Percentiles rank a stretch among this genome's conserved stretches.
Conservation (phyloP, 2,888 invertebrate genomes). For the Catonia carolina region DNA sequence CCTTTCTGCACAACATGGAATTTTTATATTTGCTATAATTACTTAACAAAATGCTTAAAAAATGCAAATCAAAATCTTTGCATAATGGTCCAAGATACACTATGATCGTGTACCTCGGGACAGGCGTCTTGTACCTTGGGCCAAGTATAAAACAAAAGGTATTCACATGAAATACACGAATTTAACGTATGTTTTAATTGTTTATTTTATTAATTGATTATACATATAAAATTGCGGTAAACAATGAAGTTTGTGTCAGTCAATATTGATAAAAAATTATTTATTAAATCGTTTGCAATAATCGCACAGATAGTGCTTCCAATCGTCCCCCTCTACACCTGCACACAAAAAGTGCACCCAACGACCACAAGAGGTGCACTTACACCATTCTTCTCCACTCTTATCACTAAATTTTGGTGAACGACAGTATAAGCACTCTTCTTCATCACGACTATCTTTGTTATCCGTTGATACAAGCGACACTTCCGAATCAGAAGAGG, state of each 20-base stretch:
- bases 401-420: neutral
- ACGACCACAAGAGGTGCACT: neutral
- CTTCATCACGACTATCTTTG: neutral
- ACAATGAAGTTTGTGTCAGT: too few relatives aligned
- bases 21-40: too few relatives aligned
- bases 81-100: neutral
- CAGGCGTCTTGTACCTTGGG: neutral
- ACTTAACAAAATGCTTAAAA: neutral
- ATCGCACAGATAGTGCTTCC: neutral
- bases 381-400: conserved; percentile 4
- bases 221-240: too few relatives aligned
- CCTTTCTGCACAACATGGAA: too few relatives aligned
- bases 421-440: neutral
- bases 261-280: too few relatives aligned
- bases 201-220: too few relatives aligned
- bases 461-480: neutral
- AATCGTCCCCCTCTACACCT: neutral
- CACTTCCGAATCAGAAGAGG: neutral
- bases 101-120: neutral
- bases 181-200: too few relatives aligned
- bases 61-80: neutral
- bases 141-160: neutral
- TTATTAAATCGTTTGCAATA: neutral
- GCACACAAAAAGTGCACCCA: neutral
- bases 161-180: too few relatives aligned